Conservation (phyloP, 2,797 vertebrate genomes). For the Halcyon badia region DNA sequence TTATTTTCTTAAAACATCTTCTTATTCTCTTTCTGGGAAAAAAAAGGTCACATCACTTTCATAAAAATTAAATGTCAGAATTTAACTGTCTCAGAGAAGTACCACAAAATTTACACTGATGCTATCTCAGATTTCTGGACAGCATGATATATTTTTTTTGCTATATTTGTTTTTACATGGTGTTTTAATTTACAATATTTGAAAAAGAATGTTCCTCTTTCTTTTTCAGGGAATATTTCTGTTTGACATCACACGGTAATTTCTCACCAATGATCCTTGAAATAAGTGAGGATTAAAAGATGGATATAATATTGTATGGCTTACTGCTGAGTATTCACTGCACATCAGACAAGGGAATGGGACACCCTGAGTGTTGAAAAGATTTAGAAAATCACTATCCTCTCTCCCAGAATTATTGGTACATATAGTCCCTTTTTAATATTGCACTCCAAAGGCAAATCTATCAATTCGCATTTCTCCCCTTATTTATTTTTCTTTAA, state of each 20-base stretch:
- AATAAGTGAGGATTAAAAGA: background rate
- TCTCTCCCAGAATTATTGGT: background rate
- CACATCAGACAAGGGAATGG: background rate
- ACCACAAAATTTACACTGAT: background rate
- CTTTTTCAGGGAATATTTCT: background rate
- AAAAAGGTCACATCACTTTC: background rate
- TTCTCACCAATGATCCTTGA: background rate
- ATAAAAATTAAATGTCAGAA: background rate
- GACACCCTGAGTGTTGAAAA: background rate
- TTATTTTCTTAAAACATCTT: background rate
- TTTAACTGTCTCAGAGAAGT: background rate
- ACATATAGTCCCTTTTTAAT: background rate
- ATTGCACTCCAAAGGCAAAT: background rate
- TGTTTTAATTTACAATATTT: background rate
- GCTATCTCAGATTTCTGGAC: background rate
- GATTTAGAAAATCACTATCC: background rate
- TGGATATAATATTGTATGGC: background rate
- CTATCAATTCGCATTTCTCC: background rate
- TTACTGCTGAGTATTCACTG: background rate
- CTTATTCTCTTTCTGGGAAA: background rate
- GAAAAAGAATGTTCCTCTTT: background rate
- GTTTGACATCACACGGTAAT: background rate
- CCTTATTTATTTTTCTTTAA: background rate
- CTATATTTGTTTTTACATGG: background rate
- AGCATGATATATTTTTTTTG: fast-evolving